Conservation (phyloP, 2,797 vertebrate species). For the Eulemur coronatus region DNA sequence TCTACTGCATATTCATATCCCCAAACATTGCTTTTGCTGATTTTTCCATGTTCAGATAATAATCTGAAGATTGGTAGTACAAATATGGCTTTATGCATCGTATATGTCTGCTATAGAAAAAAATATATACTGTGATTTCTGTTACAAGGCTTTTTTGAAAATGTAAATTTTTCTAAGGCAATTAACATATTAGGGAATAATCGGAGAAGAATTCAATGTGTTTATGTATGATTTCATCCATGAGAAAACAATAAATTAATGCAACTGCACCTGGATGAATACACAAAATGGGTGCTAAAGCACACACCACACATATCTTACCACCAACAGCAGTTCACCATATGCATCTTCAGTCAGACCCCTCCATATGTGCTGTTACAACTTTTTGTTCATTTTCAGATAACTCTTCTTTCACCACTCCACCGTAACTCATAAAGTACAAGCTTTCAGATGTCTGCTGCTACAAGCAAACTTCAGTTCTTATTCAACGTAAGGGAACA, state of each 20-base stretch:
- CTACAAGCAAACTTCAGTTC: background rate
- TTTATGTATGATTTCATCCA: background rate
- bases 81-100: background rate
- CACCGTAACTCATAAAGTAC: background rate
- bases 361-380: rapidly evolving
- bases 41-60: background rate
- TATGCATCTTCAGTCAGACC: background rate
- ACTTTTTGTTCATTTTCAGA: background rate
- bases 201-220: background rate
- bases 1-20: background rate
- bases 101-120: background rate
- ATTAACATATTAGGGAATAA: background rate
- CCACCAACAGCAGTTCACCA: too few species aligned
- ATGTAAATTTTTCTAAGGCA: background rate
- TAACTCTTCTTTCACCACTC: background rate
- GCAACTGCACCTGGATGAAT: background rate
- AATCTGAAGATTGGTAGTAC: background rate
- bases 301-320: too few species aligned
- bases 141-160: background rate
- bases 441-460: background rate
- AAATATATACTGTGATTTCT: background rate
- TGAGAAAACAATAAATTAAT: background rate
- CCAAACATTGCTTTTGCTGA: background rate
- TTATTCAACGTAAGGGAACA: background rate
- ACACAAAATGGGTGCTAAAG: background rate